These are phyloP conservation scores for Lepus oiostolus DNA, from an alignment of 2,797 vertebrate species.

Conservation along the genomic window DNA sequence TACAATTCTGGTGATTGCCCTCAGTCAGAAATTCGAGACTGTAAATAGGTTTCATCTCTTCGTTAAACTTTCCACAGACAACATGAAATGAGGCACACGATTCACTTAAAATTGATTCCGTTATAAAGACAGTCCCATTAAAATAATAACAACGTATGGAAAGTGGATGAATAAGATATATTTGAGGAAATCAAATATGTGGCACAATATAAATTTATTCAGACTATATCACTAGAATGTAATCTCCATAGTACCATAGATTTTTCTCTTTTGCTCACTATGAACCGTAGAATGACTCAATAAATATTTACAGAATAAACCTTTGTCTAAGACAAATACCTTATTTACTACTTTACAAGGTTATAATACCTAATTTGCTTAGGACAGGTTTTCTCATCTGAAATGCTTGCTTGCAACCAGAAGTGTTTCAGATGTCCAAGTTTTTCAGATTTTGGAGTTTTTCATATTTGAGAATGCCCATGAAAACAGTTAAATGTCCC, in stretches of 20 bases:
- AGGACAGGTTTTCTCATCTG: not conserved
- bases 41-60: conserved; percentile 56
- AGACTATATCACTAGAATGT: not conserved
- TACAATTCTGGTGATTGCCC: conserved; percentile 36
- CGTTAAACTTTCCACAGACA: conserved; percentile 49
- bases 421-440: no score
- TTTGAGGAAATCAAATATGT: conserved; percentile 34
- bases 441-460: no score
- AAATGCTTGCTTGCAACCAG: no score
- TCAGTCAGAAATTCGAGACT: conserved; percentile 15
- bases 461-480: no score
- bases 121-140: conserved; percentile 48
- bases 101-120: conserved; percentile 58
- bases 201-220: conserved; percentile 5
- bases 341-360: conserved; percentile 7
- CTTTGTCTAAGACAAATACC: conserved; percentile 22
- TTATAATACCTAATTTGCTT: conserved; percentile 55
- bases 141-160: conserved; percentile 56
- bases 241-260: not conserved
- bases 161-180: conserved; percentile 29
- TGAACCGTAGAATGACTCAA: conserved; percentile 13
- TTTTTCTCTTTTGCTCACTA: conserved; percentile 28
- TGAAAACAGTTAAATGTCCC: no score
- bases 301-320: conserved; percentile 54
- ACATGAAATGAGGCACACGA: not conserved